Percentiles rank a stretch among this genome's conserved stretches.
phyloP scores from a whole-genome alignment of 1,140 invertebrate genomes.

The Drosophila teissieri region DNA sequence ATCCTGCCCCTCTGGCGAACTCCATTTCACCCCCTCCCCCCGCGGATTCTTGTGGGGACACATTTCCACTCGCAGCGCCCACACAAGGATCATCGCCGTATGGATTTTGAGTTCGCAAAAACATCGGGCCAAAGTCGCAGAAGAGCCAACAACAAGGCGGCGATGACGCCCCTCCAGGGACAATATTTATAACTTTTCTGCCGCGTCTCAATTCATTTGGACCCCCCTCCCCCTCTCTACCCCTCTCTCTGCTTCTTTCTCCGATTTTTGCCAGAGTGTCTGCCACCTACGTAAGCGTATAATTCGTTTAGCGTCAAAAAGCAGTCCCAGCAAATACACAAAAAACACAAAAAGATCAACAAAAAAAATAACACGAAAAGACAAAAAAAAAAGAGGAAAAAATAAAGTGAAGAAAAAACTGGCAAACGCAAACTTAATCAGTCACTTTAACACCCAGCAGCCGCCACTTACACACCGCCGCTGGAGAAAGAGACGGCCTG shows the following conservation, averaged over 20 bases:
- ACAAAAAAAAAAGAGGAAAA: constrained; percentile 35
- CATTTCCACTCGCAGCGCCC: constrained; percentile 14
- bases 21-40: too few species aligned
- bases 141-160: constrained; percentile 31
- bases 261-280: constrained; percentile 67
- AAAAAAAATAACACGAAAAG: constrained; percentile 45
- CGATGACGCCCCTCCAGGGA: constrained; percentile 58
- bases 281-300: constrained; percentile 82
- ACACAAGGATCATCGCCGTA: constrained; percentile 37
- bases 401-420: constrained; percentile 17
- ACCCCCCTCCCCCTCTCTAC: constrained; percentile 3
- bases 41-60: background rate
- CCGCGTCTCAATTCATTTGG: constrained; percentile 83
- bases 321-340: constrained; percentile 6
- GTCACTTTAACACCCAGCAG: constrained; percentile 77
- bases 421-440: constrained; percentile 76
- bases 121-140: constrained; percentile 1
- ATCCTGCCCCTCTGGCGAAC: background rate
- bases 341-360: constrained; percentile 10
- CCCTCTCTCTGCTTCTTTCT: constrained; percentile 6
- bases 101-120: constrained; percentile 14
- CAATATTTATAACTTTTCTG: constrained; percentile 80
- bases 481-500: background rate
- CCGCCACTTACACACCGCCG: constrained; percentile 59
- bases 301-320: constrained; percentile 77